Conservation (phyloP, 2,888 invertebrate species). For the Sericinus montela region DNA sequence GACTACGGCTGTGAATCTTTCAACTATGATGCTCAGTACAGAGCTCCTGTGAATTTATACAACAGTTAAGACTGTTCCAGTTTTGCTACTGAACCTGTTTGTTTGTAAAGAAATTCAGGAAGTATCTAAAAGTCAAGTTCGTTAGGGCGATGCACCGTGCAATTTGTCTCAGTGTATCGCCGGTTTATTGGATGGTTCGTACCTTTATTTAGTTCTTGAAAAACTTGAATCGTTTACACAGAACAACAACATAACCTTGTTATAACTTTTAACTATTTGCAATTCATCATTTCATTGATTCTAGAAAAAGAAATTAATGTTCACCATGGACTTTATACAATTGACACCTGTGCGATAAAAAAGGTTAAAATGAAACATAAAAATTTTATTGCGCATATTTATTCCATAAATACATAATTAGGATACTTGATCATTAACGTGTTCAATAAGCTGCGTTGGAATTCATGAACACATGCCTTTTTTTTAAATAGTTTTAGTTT, state of each 20-base stretch:
- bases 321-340: not conserved
- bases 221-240: not conserved
- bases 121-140: conserved; percentile 69
- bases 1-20: conserved; percentile 52
- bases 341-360: not conserved
- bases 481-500: not conserved
- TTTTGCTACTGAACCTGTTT: conserved; percentile 34
- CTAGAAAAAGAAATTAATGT: not conserved
- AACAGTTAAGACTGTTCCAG: conserved; percentile 37
- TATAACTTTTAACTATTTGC: not conserved
- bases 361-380: conserved; percentile 21
- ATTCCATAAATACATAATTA: conserved; percentile 22
- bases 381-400: conserved; percentile 33
- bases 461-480: not conserved
- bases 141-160: conserved; percentile 48
- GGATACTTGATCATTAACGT: not conserved
- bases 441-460: not conserved
- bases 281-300: conserved; percentile 1
- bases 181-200: conserved; percentile 19
- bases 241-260: not conserved
- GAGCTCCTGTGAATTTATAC: conserved; percentile 46
- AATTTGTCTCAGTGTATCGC: conserved; percentile 32
- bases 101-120: conserved; percentile 61
- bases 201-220: conserved; percentile 10
- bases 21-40: conserved; percentile 45